These are phyloP conservation scores for Lagenorhynchus albirostris DNA, from an alignment of 2,113 vertebrate species.

Conservation along the genomic window DNA sequence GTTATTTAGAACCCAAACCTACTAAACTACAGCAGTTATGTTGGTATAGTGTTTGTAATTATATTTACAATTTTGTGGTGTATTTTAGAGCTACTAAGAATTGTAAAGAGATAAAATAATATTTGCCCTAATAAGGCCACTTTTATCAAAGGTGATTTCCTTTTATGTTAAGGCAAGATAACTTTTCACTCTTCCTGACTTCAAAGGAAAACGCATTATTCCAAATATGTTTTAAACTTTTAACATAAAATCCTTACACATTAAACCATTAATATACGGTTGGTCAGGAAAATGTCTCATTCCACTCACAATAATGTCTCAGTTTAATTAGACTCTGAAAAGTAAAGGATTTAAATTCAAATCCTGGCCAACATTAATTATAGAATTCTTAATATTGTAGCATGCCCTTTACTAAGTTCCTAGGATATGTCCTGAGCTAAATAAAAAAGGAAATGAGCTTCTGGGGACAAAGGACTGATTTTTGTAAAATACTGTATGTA, in stretches of 20 bases:
- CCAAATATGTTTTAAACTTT: constrained; percentile 51
- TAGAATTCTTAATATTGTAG: constrained; percentile 76
- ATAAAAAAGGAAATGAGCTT: constrained; percentile 63
- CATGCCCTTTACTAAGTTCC: constrained; percentile 78
- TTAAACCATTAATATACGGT: constrained; percentile 80
- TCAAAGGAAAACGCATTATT: constrained; percentile 60
- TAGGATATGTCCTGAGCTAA: constrained; percentile 67
- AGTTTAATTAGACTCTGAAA: constrained; percentile 86
- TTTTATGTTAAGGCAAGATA: constrained; percentile 74
- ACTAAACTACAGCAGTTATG: constrained; percentile 1
- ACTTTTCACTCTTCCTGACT: constrained; percentile 62
- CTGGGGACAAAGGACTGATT: constrained; percentile 7
- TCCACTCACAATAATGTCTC: constrained; percentile 82
- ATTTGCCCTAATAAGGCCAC: constrained; percentile 39
- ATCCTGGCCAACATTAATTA: constrained; percentile 84
- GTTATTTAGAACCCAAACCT: constrained; percentile 49
- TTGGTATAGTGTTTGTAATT: neutral
- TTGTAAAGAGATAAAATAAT: constrained; percentile 50
- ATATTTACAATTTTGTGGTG: constrained; percentile 50
- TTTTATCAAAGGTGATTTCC: constrained; percentile 68
- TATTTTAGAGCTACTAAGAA: constrained; percentile 49
- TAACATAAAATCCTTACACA: constrained; percentile 65
- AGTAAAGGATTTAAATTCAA: constrained; percentile 86
- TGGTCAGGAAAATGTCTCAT: constrained; percentile 78
- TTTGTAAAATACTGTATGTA: neutral